These are phyloP conservation scores for Porites australiensis DNA, from an alignment of 64 coral and sea anemone species.

Conservation along the genomic window DNA sequence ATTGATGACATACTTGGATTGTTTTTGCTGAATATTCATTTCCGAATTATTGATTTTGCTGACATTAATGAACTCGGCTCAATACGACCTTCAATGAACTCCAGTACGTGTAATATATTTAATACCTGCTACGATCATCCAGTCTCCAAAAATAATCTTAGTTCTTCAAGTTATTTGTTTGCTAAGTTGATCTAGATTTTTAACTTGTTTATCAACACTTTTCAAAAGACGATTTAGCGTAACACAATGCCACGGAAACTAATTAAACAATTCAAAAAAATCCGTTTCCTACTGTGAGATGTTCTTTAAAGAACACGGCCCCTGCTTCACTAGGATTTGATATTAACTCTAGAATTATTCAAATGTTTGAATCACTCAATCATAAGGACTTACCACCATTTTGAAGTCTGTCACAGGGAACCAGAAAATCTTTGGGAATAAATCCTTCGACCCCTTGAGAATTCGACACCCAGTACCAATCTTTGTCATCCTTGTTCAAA, in stretches of 20 bases:
- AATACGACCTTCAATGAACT: background rate
- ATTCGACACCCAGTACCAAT: conserved; percentile 94
- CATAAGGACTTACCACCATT: conserved; percentile 65
- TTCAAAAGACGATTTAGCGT: conserved; percentile 15
- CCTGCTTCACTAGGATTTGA: background rate
- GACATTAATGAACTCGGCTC: too few relatives aligned
- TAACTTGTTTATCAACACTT: background rate
- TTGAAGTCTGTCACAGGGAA: conserved; percentile 50
- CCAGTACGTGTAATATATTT: background rate
- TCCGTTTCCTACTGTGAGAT: background rate
- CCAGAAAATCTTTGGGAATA: conserved; percentile 91
- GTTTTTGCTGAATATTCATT: background rate
- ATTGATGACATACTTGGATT: background rate
- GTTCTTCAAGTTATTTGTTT: background rate
- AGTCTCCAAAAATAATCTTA: background rate
- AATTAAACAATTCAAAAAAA: background rate
- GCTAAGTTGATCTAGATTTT: background rate
- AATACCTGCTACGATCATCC: background rate
- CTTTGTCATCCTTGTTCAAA: conserved; percentile 93
- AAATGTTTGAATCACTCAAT: background rate
- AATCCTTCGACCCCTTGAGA: conserved; percentile 78
- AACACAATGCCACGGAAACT: background rate
- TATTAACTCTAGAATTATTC: background rate
- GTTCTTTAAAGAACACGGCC: background rate
- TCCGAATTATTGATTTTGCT: too few relatives aligned